Percentiles rank a stretch among this genome's conserved stretches.
These are phyloP conservation scores for Capricornis sumatraensis DNA, from an alignment of 2,113 vertebrate genomes.

Conservation along the genomic window DNA sequence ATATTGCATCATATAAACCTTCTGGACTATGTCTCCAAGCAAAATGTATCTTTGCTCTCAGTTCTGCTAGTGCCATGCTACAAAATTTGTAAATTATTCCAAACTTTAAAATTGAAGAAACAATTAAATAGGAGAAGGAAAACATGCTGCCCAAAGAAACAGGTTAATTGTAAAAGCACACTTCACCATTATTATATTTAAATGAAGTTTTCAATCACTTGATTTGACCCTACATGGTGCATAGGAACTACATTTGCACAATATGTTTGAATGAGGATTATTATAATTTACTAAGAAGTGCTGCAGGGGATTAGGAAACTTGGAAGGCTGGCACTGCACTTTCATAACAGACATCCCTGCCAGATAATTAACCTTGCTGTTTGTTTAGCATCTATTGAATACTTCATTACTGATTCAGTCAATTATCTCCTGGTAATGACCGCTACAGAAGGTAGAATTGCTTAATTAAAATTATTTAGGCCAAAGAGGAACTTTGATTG, in stretches of 20 bases:
- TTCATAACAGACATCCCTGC: constrained; percentile 74
- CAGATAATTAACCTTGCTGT: constrained; percentile 85
- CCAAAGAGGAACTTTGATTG: constrained; percentile 75
- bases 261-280: constrained; percentile 61
- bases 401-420: constrained; percentile 82
- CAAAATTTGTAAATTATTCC: constrained; percentile 33
- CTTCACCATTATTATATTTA: constrained; percentile 56
- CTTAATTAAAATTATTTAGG: constrained; percentile 85
- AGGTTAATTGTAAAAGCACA: constrained; percentile 32
- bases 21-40: constrained; percentile 28
- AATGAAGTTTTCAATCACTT: constrained; percentile 55
- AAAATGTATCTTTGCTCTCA: constrained; percentile 49
- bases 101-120: constrained; percentile 48
- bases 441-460: constrained; percentile 77
- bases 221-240: constrained; percentile 55
- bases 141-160: neutral
- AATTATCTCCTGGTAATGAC: constrained; percentile 82
- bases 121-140: neutral
- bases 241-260: neutral
- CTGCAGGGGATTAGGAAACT: constrained; percentile 73
- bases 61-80: neutral
- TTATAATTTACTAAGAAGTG: constrained; percentile 77
- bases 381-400: constrained; percentile 83
- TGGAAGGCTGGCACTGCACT: constrained; percentile 68
- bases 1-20: constrained; percentile 23